Conservation (phyloP, 2,113 vertebrate species). For the western clawed frog (Xenopus tropicalis) region DNA sequence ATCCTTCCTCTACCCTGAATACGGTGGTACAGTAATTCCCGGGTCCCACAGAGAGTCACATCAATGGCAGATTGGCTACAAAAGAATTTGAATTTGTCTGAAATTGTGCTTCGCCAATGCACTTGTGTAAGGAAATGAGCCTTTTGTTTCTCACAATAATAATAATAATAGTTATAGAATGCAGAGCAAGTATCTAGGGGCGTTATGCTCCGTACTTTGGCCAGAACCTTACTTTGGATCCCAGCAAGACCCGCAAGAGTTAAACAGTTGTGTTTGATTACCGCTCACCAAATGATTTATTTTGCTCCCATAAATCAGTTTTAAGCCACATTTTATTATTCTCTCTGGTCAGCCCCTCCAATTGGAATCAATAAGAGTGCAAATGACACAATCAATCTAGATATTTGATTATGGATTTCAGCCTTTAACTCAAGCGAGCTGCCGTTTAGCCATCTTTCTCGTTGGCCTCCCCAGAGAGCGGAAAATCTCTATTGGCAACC, state of each 20-base stretch:
- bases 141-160: no score
- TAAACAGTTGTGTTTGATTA: constrained; percentile 72
- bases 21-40: no score
- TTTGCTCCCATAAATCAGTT: constrained; percentile 76
- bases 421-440: constrained; percentile 48
- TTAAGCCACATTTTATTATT: constrained; percentile 73
- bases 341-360: constrained; percentile 67
- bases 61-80: no score
- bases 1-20: no score
- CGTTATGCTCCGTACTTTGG: no score
- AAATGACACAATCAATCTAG: constrained; percentile 79
- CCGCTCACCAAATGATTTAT: constrained; percentile 71
- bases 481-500: constrained; percentile 62
- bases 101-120: no score
- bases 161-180: no score
- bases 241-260: constrained; percentile 64
- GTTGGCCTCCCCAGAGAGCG: constrained; percentile 56
- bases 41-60: no score
- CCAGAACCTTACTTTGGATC: no score
- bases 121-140: no score
- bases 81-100: no score
- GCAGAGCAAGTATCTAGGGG: no score
- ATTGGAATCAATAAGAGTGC: constrained; percentile 78
- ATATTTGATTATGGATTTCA: constrained; percentile 81
- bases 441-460: constrained; percentile 60